Percentiles rank a stretch among this genome's conserved stretches.
Evolutionary conservation across 2,888 invertebrate species (phyloP).

Genomic region (Cantharis rufa): DNA sequence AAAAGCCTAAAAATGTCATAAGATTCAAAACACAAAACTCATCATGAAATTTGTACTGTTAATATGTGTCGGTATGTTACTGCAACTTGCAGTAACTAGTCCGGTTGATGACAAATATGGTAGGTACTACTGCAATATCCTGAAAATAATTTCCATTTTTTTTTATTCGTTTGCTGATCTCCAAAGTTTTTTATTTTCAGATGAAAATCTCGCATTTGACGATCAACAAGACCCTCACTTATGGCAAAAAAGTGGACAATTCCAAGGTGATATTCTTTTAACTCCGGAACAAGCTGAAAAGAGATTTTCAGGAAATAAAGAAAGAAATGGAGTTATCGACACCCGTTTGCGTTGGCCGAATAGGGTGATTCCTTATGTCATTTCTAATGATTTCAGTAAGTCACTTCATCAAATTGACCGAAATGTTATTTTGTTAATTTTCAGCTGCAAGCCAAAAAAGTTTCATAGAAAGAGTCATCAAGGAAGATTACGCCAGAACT

Average conservation of each 20-base stretch:
- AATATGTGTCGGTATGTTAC: neutral
- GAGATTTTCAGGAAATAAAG: neutral
- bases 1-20: neutral
- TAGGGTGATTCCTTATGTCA: constrained; percentile 10
- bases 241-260: constrained; percentile 21
- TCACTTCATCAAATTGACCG: neutral
- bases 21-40: neutral
- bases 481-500: neutral
- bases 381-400: neutral
- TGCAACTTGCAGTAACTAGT: neutral
- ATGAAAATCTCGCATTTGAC: neutral
- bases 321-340: constrained; percentile 9
- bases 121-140: neutral
- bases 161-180: too few species aligned
- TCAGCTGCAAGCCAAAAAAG: neutral
- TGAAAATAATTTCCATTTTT: too few species aligned
- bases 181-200: neutral
- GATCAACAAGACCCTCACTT: neutral
- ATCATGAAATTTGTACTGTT: neutral
- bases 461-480: neutral
- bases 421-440: neutral
- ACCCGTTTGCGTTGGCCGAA: constrained; percentile 3
- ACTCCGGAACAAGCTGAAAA: neutral
- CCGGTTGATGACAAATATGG: neutral
- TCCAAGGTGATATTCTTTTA: constrained; percentile 18